Base-by-base conservation (phyloP, 2,797 vertebrate species). In the Galaxias olidus region DNA sequence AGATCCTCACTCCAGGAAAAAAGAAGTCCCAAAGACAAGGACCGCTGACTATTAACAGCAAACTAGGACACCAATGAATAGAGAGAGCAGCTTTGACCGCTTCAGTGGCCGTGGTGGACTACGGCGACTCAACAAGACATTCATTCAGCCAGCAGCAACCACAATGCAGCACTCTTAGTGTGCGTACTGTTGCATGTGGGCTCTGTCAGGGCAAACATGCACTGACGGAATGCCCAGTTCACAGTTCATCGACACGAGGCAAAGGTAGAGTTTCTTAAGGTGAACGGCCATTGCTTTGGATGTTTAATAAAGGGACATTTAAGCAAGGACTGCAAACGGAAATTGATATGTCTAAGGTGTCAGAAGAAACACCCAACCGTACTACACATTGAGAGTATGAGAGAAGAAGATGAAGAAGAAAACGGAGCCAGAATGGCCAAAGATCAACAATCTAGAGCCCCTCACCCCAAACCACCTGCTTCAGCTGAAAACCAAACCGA, bases 261-360 rank as follows among this genome's bases (percentile, higher is more conserved):
- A 13, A 73, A 73, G 19, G 57, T 73, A 9, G 42, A 73, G 12
- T 59, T 68, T 41, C 61, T 68, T 2, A 53, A 40, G 12, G 18
- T 14, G 4, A 69, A 65, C 13, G 50, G 8, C 1, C 9, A 17
- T 12, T 61, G 61, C 40, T 65, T 65, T 48, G n/a, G n/a, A n/a
- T n/a, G n/a, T n/a, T n/a, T n/a, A n/a, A n/a, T n/a, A n/a, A n/a
- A n/a, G n/a, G n/a, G 42, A 56, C 68, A 65, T 55, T 42, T 68
- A 14, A 72, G 69, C 40, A 72, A 43, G 51, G 9, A 52, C 10
- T 66, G 59, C 12, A 62, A 59, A 12, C 47, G 41, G 41, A 55
- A 54, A 20, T 15, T 50, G 3, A 68, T 19, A 18, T 67, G 48
- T 56, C 20, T 68, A 61, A 45, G 11, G 14, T 72, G 64, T 50